A percentile compares a stretch with the other conserved stretches of the same genome.
These are phyloP conservation scores for Callimorpha dominula DNA, from an alignment of 2,888 invertebrate species.

Conservation along the genomic window DNA sequence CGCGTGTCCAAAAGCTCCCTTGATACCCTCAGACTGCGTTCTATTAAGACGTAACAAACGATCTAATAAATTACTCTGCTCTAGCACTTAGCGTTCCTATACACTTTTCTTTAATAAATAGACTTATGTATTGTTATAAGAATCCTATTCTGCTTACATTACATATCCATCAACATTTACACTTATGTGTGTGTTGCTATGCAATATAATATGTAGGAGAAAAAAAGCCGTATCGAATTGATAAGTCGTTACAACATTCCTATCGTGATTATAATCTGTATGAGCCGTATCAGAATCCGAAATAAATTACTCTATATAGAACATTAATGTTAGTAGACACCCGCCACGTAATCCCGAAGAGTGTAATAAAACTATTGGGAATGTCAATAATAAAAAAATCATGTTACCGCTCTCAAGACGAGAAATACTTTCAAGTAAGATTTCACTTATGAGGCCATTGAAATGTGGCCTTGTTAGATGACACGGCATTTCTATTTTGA, in stretches of 20 bases:
- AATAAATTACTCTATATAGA: conserved; percentile 71
- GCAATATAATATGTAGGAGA: conserved; percentile 29
- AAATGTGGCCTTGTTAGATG: conserved; percentile 9
- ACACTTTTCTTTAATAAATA: conserved; percentile 36
- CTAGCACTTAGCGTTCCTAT: conserved; percentile 42
- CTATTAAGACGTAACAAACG: conserved; percentile 62
- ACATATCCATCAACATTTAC: conserved; percentile 23
- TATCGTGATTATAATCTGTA: conserved; percentile 67
- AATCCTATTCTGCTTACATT: conserved; percentile 39
- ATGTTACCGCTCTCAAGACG: conserved; percentile 35
- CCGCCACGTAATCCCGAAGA: conserved; percentile 46
- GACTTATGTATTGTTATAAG: conserved; percentile 40
- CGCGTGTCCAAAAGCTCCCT: conserved; percentile 54
- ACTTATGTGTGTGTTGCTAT: conserved; percentile 28
- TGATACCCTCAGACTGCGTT: conserved; percentile 52
- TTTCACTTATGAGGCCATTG: conserved; percentile 38
- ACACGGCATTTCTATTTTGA: conserved; percentile 14
- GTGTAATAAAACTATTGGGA: conserved; percentile 57
- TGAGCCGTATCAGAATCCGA: conserved; percentile 70
- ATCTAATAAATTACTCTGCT: conserved; percentile 50
- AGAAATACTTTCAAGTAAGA: conserved; percentile 39
- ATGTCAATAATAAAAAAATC: conserved; percentile 56
- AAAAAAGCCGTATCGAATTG: conserved; percentile 71
- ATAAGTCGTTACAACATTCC: conserved; percentile 75
- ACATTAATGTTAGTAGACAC: conserved; percentile 54